These are phyloP conservation scores for Actinia equina DNA, from an alignment of 64 coral and sea anemone genomes.

Conservation along the genomic window DNA sequence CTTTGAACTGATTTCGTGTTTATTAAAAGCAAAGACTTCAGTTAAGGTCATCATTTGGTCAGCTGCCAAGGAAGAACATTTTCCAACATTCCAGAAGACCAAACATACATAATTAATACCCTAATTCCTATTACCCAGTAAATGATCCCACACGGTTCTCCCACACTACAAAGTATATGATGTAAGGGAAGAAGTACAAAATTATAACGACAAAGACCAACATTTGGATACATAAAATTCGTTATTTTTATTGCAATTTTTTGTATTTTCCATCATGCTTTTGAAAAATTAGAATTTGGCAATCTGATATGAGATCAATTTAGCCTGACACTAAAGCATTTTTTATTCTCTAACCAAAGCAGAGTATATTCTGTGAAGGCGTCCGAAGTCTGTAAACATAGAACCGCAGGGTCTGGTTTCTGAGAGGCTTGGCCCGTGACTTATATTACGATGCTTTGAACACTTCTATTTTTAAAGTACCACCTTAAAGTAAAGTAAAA, in stretches of 20 bases:
- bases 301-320: not conserved
- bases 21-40: not conserved
- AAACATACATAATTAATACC: not conserved
- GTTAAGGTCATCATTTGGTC: not conserved
- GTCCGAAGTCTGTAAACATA: not conserved
- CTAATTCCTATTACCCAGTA: no score
- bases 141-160: no score
- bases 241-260: not conserved
- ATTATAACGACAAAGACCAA: no score
- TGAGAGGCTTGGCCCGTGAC: not conserved
- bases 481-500: not conserved
- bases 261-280: not conserved
- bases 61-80: not conserved
- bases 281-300: not conserved
- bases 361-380: not conserved
- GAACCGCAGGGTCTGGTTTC: not conserved
- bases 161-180: no score
- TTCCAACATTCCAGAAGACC: not conserved
- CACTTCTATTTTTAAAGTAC: conserved; percentile 9
- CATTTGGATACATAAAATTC: no score
- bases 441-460: not conserved
- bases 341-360: not conserved
- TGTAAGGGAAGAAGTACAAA: no score
- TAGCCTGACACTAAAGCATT: not conserved
- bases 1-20: not conserved